These are phyloP conservation scores for Papilio aristodemus DNA, from an alignment of 1,140 invertebrate genomes.

Conservation along the genomic window DNA sequence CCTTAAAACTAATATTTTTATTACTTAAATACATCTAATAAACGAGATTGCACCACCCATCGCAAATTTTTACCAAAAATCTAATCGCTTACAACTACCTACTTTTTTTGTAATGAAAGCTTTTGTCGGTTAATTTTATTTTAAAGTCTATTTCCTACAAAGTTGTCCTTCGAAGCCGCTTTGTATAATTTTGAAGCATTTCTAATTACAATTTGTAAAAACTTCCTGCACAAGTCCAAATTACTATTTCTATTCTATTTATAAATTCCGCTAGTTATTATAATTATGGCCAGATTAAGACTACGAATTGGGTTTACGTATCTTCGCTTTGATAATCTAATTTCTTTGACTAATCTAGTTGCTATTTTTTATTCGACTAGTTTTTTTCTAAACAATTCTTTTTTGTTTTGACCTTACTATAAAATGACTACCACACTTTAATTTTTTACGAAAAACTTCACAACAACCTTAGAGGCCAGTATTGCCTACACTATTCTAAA, in stretches of 20 bases:
- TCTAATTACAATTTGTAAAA: conserved; percentile 53
- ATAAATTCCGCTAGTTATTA: conserved; percentile 59
- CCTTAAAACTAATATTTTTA: conserved; percentile 62
- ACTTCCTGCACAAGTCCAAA: conserved; percentile 60
- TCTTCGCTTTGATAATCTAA: conserved; percentile 49
- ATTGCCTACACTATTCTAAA: conserved; percentile 71
- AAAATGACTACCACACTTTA: conserved; percentile 63
- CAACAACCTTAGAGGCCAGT: conserved; percentile 52
- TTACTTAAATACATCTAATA: conserved; percentile 61
- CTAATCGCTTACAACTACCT: conserved; percentile 62
- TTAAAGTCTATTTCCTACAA: conserved; percentile 40
- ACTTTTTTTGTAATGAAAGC: conserved; percentile 41
- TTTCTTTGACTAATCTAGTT: conserved; percentile 61
- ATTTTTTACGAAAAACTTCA: conserved; percentile 50
- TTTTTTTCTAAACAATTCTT: conserved; percentile 37
- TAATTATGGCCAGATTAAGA: conserved; percentile 57
- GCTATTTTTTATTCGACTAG: conserved; percentile 62
- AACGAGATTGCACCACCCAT: conserved; percentile 79
- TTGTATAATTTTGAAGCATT: conserved; percentile 50
- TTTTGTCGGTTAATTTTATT: conserved; percentile 47
- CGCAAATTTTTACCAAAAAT: conserved; percentile 60
- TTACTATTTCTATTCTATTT: conserved; percentile 65
- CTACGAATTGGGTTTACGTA: conserved; percentile 61
- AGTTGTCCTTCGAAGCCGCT: conserved; percentile 38
- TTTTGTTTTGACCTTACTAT: conserved; percentile 48